Evolutionary conservation across 2,113 vertebrate genomes (phyloP), one percentile per base, ranked within the genome.

Genomic region (Semnopithecus entellus): DNA sequence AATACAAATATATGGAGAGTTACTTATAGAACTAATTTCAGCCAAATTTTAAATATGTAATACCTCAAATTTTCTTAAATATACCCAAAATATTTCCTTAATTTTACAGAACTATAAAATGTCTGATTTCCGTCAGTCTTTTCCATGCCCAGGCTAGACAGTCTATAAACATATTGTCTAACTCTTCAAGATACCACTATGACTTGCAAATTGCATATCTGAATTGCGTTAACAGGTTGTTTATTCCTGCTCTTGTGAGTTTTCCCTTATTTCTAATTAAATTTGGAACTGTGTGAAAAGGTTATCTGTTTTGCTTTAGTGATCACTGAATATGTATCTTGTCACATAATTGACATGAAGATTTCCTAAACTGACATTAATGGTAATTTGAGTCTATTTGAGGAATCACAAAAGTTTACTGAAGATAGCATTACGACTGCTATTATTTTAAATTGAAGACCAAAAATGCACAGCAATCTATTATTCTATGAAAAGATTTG

Each of bases 181-280:
- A 88, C 32, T 76, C 52, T 94, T 94, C 32, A 86, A 94, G 52
- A 70, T 64, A 85, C 3, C 45, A 78, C 9, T 76, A 5, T 68
- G 50, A 70, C 25, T 95, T 50, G 13, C 27, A 88, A 85, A 85
- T 76, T 92, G 38, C 11, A 10, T 68, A 78, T 84, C 81, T 94
- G 88, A 97, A 61, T 85, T 82, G 18, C 7, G 40, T 81, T 82
- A 95, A 43, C 12, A 45, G 81, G 96, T 90, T 96, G 59, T 88
- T 90, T 91, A 64, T 64, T 10, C 32, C 3, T 61, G 30, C 45
- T 92, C 27, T 87, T 83, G 23, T 89, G 70, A 85, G 80, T 78
- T 45, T 95, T 81, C 13, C 59, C 12, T 90, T 83, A 80, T 72
- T 97, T 96, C 91, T 97, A 90, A 95, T 96, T 96, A 95, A 93